Conservation (phyloP, 2,113 vertebrate species). For the Barbus barbus region DNA sequence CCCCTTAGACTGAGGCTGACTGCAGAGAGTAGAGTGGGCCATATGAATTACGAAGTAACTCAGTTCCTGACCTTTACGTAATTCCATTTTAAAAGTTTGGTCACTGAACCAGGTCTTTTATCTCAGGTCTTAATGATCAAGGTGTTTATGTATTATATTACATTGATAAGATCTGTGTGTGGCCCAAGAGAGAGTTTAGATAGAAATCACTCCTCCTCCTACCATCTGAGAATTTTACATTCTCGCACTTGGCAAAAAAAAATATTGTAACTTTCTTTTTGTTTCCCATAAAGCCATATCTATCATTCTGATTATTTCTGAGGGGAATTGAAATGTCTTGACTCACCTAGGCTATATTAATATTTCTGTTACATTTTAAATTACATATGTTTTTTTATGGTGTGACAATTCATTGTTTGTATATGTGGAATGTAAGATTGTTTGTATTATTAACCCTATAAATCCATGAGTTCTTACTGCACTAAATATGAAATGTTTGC, state of each 20-base stretch:
- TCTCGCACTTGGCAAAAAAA: neutral
- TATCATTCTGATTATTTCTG: neutral
- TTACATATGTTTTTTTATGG: neutral
- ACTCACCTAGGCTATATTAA: neutral
- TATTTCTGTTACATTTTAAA: neutral
- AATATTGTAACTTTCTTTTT: neutral
- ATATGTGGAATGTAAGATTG: neutral
- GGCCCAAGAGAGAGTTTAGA: too few species aligned
- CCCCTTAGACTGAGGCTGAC: neutral
- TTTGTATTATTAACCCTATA: neutral
- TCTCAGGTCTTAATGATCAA: constrained; percentile 4
- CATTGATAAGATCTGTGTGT: neutral
- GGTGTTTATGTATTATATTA: neutral
- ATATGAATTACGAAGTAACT: neutral
- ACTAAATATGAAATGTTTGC: neutral
- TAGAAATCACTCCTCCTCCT: neutral
- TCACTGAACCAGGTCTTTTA: neutral
- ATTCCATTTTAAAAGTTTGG: neutral
- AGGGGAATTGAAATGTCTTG: neutral
- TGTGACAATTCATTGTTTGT: neutral
- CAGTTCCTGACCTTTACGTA: neutral
- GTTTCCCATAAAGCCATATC: neutral
- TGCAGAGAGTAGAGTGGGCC: neutral
- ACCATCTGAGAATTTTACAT: neutral
- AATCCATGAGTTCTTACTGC: constrained; percentile 7